phyloP scores from a whole-genome alignment of 2,888 invertebrate species.

The Hirtodrosophila duncani region DNA sequence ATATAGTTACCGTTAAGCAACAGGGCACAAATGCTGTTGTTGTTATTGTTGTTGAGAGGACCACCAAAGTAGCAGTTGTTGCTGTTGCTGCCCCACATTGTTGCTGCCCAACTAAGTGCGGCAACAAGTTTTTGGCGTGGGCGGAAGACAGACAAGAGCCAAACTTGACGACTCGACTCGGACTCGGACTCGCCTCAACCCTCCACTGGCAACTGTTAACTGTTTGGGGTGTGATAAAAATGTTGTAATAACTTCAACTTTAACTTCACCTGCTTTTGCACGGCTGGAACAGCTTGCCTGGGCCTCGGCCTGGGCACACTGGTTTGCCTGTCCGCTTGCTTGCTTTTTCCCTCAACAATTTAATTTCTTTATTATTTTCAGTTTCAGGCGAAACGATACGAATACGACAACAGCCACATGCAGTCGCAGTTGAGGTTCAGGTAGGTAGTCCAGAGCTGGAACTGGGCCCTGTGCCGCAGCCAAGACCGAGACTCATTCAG shows the following conservation, averaged over 20 bases:
- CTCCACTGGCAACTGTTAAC: constrained; percentile 34
- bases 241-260: constrained; percentile 48
- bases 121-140: constrained; percentile 2
- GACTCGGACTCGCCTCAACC: too few relatives aligned
- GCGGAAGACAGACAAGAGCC: constrained; percentile 4
- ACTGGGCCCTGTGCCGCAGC: too few relatives aligned
- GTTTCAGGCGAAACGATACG: too few relatives aligned
- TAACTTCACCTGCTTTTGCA: constrained; percentile 33
- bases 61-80: too few relatives aligned
- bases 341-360: constrained; percentile 57
- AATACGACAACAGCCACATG: constrained; percentile 40
- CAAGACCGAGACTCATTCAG: too few relatives aligned
- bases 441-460: too few relatives aligned
- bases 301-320: too few relatives aligned
- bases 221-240: constrained; percentile 32
- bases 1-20: constrained; percentile 50
- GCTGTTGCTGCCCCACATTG: not conserved
- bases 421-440: too few relatives aligned
- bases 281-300: constrained; percentile 18
- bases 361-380: constrained; percentile 75
- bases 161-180: too few relatives aligned
- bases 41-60: too few relatives aligned
- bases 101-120: constrained; percentile 4
- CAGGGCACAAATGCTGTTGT: too few relatives aligned
- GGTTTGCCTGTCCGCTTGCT: too few relatives aligned